A percentile compares a stretch with the other conserved stretches of the same genome.
Evolutionary conservation across 2,113 vertebrate species (phyloP).

Genomic region (Uria aalge): DNA sequence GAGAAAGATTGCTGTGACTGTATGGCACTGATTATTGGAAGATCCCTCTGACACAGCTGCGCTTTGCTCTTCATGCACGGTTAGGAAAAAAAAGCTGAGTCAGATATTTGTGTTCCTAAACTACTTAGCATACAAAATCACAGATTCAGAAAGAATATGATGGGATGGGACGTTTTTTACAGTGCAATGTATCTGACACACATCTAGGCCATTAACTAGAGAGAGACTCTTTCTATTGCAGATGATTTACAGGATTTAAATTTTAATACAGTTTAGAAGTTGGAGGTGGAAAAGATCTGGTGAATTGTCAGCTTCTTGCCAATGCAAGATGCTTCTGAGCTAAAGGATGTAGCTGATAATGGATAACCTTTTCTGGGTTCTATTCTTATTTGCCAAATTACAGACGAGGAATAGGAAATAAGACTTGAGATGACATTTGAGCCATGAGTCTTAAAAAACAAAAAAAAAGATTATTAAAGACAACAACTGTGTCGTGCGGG

Average conservation of each 20-base stretch:
- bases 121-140: not conserved
- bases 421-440: conserved; percentile 53
- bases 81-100: not conserved
- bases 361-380: conserved; percentile 36
- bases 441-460: not conserved
- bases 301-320: not conserved
- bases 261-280: not conserved
- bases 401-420: conserved; percentile 25
- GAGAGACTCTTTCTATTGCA: not conserved
- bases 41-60: not conserved
- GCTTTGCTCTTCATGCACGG: not conserved
- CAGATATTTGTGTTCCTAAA: not conserved
- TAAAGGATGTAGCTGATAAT: conserved; percentile 25
- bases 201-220: not conserved
- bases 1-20: not conserved
- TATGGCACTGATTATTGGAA: not conserved
- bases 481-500: conserved; percentile 20
- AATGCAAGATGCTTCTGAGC: not conserved
- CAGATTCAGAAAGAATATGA: not conserved
- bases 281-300: not conserved
- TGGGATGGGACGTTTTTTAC: not conserved
- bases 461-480: conserved; percentile 30
- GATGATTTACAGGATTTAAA: not conserved
- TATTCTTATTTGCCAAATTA: conserved; percentile 54
- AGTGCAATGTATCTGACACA: not conserved